Evolutionary conservation across 2,113 vertebrate genomes (phyloP).

Genomic region (Mionectes macconnelli): DNA sequence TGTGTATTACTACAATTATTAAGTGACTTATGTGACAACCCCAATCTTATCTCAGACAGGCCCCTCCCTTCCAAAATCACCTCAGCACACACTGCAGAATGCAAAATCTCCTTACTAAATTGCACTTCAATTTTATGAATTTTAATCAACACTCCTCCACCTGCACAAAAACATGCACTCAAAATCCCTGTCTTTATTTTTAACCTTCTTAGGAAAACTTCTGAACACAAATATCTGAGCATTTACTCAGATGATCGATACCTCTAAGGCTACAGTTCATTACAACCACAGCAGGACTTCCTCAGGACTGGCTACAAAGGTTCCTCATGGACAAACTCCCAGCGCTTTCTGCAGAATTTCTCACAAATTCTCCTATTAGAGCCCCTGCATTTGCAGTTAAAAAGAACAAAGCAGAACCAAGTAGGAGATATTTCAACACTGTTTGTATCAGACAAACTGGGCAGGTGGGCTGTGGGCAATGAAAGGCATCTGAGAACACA

Average conservation of each 20-base stretch:
- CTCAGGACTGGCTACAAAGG: neutral
- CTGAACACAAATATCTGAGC: neutral
- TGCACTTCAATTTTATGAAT: neutral
- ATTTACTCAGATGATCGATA: neutral
- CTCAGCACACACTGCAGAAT: neutral
- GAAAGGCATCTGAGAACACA: neutral
- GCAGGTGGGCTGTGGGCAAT: rapidly evolving
- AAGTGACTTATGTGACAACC: neutral
- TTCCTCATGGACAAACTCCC: neutral
- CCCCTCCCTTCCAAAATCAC: neutral
- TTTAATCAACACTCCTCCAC: neutral
- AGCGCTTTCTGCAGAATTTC: neutral
- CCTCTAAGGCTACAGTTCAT: neutral
- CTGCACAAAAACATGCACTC: neutral
- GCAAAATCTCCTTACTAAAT: neutral
- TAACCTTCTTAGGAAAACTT: neutral
- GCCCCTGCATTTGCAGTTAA: neutral
- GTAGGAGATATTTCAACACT: neutral
- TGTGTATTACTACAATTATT: neutral
- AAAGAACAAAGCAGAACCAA: neutral
- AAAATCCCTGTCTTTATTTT: neutral
- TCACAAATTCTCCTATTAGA: neutral
- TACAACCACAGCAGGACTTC: neutral
- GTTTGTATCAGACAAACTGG: neutral
- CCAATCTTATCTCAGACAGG: neutral